Percentiles rank a stretch among this genome's conserved stretches.
These are phyloP conservation scores for Aphyosemion australe DNA, from an alignment of 2,113 vertebrate genomes.

Conservation along the genomic window DNA sequence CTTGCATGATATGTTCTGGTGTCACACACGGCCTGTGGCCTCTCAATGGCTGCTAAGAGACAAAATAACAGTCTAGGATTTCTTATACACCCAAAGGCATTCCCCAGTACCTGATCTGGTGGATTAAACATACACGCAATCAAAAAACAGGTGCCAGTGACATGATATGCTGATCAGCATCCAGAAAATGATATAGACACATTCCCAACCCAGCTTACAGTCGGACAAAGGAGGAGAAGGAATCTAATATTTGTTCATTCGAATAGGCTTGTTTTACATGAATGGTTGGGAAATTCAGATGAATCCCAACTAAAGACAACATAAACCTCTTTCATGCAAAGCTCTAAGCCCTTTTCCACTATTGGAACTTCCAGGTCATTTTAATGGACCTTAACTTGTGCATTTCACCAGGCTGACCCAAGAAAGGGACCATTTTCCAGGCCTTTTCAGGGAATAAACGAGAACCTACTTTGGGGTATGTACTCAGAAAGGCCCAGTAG, in stretches of 20 bases:
- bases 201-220: neutral
- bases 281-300: neutral
- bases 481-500: too few species aligned
- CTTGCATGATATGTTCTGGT: slow-evolving; percentile 44
- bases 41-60: slow-evolving; percentile 64
- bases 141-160: slow-evolving; percentile 66
- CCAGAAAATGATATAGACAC: slow-evolving; percentile 17
- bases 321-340: neutral
- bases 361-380: too few species aligned
- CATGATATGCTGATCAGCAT: slow-evolving; percentile 42
- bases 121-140: slow-evolving; percentile 56
- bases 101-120: slow-evolving; percentile 59
- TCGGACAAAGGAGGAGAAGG: neutral
- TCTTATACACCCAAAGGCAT: slow-evolving; percentile 62
- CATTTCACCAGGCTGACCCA: too few species aligned
- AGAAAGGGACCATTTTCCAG: too few species aligned
- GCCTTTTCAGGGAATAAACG: too few species aligned
- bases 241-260: neutral
- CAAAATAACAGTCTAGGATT: slow-evolving; percentile 64
- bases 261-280: neutral
- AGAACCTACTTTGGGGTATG: too few species aligned
- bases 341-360: too few species aligned
- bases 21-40: slow-evolving; percentile 51
- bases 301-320: neutral
- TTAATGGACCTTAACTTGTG: too few species aligned